A percentile compares a stretch with the other conserved stretches of the same genome.
phyloP scores from a whole-genome alignment of 2,888 invertebrate species.

The Dicyrtomina minuta region DNA sequence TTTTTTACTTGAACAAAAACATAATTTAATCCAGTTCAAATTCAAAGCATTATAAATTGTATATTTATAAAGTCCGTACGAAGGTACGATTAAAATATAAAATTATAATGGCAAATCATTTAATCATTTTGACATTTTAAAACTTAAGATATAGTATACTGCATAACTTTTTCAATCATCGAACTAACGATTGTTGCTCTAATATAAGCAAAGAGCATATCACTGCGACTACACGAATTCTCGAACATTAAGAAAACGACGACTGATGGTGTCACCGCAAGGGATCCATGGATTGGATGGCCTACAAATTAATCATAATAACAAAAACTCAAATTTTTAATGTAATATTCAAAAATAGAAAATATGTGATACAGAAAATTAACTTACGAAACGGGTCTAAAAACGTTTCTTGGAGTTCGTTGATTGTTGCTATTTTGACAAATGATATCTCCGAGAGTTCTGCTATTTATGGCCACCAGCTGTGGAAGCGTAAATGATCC shows the following conservation, averaged over 20 bases:
- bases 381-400: constrained; percentile 33
- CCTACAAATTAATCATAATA: neutral
- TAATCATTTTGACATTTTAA: too few species aligned
- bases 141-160: too few species aligned
- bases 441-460: constrained; percentile 47
- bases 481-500: constrained; percentile 37
- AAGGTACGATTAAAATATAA: too few species aligned
- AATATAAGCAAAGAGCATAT: too few species aligned
- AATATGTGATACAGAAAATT: neutral
- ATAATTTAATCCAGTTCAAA: too few species aligned
- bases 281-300: constrained; percentile 4
- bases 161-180: too few species aligned
- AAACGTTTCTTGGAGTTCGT: constrained; percentile 40
- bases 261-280: neutral
- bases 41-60: too few species aligned
- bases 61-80: too few species aligned
- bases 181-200: too few species aligned
- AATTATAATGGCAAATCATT: too few species aligned
- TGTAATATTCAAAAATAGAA: neutral
- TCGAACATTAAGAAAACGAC: neutral
- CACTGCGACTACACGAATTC: constrained; percentile 9
- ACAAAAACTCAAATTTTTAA: neutral
- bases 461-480: constrained; percentile 26
- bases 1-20: too few species aligned
- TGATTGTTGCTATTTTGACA: constrained; percentile 44